Conservation (phyloP, 1,140 invertebrate species). For the Sycophaga agraensis region DNA sequence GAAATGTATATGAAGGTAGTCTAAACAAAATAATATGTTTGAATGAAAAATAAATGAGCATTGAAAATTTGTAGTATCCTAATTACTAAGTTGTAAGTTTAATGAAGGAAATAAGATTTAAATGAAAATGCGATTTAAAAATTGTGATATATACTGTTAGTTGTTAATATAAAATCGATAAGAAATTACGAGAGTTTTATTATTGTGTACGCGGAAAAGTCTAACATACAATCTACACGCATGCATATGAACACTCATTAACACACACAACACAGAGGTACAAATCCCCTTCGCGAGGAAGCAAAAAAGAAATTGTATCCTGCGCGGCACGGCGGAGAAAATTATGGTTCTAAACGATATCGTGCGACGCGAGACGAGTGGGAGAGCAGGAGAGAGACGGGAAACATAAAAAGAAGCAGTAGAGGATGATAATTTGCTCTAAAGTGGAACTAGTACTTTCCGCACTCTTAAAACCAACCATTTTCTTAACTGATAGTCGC, state of each 20-base stretch:
- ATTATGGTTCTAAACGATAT: neutral
- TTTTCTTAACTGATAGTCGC: neutral
- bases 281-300: neutral
- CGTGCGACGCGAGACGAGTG: neutral
- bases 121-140: constrained; percentile 20
- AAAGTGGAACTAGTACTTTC: neutral
- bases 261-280: neutral
- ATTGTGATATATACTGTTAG: constrained; percentile 29
- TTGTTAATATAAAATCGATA: constrained; percentile 19
- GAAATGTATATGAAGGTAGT: neutral
- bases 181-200: constrained; percentile 11
- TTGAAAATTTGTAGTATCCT: constrained; percentile 8
- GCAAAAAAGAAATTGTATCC: neutral
- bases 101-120: neutral
- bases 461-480: neutral
- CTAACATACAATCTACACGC: too few relatives aligned
- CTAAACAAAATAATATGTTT: too few relatives aligned
- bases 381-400: neutral
- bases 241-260: neutral
- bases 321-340: neutral
- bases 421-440: constrained; percentile 7
- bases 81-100: constrained; percentile 15
- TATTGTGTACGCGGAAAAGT: neutral
- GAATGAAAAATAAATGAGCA: constrained; percentile 4
- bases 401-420: neutral